Evolutionary conservation across 2,888 invertebrate genomes (phyloP).

Genomic region (Eremobia ochroleuca): DNA sequence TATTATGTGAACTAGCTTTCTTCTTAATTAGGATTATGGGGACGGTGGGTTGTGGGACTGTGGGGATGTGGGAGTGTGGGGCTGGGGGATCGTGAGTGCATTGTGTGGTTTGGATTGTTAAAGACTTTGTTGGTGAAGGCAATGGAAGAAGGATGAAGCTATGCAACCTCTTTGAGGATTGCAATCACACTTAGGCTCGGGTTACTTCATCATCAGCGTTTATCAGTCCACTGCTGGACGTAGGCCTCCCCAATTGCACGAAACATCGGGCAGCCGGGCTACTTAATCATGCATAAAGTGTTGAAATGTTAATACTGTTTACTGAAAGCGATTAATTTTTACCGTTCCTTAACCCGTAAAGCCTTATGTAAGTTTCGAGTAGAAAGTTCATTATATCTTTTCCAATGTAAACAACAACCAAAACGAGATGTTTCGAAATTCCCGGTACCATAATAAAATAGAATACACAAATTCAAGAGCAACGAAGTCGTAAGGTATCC

Average conservation of each 20-base stretch:
- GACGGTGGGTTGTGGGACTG: constrained; percentile 6
- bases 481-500: constrained; percentile 27
- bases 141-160: not conserved
- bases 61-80: not conserved
- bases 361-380: constrained; percentile 3
- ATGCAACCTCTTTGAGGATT: not conserved
- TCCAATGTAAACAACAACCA: constrained; percentile 7
- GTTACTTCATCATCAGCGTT: not conserved
- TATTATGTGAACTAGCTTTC: constrained; percentile 38
- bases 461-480: constrained; percentile 24
- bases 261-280: not conserved
- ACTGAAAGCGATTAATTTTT: not conserved
- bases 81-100: constrained; percentile 28
- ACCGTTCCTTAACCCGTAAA: constrained; percentile 2
- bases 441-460: constrained; percentile 30
- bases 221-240: not conserved
- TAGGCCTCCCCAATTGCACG: not conserved
- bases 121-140: not conserved
- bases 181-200: not conserved
- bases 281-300: not conserved
- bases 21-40: constrained; percentile 42
- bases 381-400: constrained; percentile 26
- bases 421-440: constrained; percentile 13
- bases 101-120: not conserved
- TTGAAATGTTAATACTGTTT: not conserved